Evolutionary conservation across 1,140 invertebrate species (phyloP).

Genomic region (Periplaneta americana): DNA sequence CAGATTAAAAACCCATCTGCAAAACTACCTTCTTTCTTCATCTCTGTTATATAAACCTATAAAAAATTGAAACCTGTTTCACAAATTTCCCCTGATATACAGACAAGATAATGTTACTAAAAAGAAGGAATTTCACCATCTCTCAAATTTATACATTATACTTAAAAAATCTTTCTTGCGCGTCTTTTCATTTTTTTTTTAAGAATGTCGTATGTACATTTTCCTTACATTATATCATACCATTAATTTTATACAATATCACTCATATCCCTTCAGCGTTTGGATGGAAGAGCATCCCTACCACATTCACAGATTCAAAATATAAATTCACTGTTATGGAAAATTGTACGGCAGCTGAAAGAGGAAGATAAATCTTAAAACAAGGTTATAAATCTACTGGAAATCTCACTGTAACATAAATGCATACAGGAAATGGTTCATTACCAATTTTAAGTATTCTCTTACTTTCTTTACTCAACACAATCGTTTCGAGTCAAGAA

Average conservation of each 20-base stretch:
- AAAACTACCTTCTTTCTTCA: not conserved
- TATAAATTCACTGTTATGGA: not conserved
- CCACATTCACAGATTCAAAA: not conserved
- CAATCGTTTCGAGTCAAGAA: not conserved
- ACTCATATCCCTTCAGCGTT: not conserved
- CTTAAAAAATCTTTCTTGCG: not conserved
- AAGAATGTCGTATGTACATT: not conserved
- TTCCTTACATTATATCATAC: not conserved
- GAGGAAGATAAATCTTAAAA: not conserved
- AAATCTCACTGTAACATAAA: slow-evolving; percentile 3
- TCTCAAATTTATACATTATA: not conserved
- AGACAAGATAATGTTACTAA: not conserved
- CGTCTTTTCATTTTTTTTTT: no score
- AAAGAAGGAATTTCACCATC: not conserved
- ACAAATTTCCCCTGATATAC: not conserved
- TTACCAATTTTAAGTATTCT: not conserved
- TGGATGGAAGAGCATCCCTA: not conserved
- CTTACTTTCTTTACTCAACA: not conserved
- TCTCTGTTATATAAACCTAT: not conserved
- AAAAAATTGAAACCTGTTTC: not conserved
- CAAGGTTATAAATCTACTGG: not conserved
- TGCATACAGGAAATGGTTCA: slow-evolving; percentile 9
- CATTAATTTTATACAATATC: not conserved
- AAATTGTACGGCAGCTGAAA: not conserved
- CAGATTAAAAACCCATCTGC: not conserved